Percentiles rank a stretch among this genome's conserved stretches.
phyloP scores from a whole-genome alignment of 2,888 invertebrate species.

The Drosophila suboccidentalis region DNA sequence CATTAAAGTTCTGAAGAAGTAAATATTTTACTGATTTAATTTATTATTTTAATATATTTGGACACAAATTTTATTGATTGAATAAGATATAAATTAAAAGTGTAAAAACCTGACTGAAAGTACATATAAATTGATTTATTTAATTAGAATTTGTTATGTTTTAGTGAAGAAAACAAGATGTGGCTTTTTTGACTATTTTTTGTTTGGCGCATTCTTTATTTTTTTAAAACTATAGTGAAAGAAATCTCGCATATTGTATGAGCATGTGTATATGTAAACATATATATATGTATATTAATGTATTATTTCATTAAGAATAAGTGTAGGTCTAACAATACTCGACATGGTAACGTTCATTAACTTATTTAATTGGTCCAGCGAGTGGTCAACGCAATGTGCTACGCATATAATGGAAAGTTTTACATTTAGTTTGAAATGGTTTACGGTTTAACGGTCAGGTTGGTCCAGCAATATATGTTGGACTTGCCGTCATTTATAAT shows the following conservation, averaged over 20 bases:
- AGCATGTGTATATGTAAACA: neutral
- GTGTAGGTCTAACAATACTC: constrained; percentile 6
- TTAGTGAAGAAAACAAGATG: too few relatives aligned
- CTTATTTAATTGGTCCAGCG: constrained; percentile 39
- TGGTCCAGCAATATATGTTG: constrained; percentile 13
- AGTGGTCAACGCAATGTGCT: constrained; percentile 27
- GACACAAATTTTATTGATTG: too few relatives aligned
- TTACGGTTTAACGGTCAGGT: constrained; percentile 43
- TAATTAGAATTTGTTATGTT: too few relatives aligned
- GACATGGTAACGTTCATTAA: constrained; percentile 23
- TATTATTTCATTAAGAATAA: constrained; percentile 12
- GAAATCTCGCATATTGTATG: neutral
- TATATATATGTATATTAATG: neutral
- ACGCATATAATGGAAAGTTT: constrained; percentile 42
- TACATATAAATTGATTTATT: too few relatives aligned
- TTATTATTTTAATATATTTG: neutral
- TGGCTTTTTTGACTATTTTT: too few relatives aligned
- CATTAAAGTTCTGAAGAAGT: too few relatives aligned
- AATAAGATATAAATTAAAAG: too few relatives aligned
- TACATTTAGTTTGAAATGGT: constrained; percentile 30
- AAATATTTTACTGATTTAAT: too few relatives aligned
- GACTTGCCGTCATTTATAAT: constrained; percentile 58
- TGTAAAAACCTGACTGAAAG: too few relatives aligned
- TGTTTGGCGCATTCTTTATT: too few relatives aligned
- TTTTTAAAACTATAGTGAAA: too few relatives aligned